Conservation (phyloP, 2,113 vertebrate genomes). For the Vireo altiloquus region DNA sequence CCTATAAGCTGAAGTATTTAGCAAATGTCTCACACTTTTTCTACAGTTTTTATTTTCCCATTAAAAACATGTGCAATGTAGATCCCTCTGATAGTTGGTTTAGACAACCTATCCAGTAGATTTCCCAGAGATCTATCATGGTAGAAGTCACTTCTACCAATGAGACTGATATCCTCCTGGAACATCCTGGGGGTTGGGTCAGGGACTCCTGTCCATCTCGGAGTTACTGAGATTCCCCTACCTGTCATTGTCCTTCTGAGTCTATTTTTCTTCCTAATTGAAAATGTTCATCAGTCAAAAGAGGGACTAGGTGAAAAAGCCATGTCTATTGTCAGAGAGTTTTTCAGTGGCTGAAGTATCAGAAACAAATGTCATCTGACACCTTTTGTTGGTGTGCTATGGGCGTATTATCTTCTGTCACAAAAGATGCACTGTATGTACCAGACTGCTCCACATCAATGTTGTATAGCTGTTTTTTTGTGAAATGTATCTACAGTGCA, state of each 20-base stretch:
- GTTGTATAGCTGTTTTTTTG: not conserved
- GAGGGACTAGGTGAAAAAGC: not conserved
- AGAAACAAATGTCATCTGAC: not conserved
- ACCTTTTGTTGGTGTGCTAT: not conserved
- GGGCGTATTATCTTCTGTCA: not conserved
- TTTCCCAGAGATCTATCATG: too few relatives aligned
- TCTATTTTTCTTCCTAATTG: not conserved
- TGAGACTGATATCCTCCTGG: not conserved
- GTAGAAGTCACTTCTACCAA: not conserved
- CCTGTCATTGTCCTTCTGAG: not conserved
- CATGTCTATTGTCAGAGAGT: not conserved
- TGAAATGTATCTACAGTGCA: not conserved
- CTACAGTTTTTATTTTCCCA: not conserved
- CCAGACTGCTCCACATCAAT: not conserved
- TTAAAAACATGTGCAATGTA: not conserved
- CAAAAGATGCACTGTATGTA: not conserved
- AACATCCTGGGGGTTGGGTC: fast-evolving
- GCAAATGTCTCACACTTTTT: not conserved
- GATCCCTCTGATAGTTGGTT: not conserved
- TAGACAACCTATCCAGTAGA: too few relatives aligned
- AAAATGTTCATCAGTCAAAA: not conserved
- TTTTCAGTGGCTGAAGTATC: not conserved
- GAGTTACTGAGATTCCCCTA: not conserved
- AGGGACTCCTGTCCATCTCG: not conserved
- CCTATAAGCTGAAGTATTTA: not conserved